Percentiles rank a stretch among this genome's conserved stretches.
Conservation (phyloP, 2,797 vertebrate species). For the Crocidura indochinensis region DNA sequence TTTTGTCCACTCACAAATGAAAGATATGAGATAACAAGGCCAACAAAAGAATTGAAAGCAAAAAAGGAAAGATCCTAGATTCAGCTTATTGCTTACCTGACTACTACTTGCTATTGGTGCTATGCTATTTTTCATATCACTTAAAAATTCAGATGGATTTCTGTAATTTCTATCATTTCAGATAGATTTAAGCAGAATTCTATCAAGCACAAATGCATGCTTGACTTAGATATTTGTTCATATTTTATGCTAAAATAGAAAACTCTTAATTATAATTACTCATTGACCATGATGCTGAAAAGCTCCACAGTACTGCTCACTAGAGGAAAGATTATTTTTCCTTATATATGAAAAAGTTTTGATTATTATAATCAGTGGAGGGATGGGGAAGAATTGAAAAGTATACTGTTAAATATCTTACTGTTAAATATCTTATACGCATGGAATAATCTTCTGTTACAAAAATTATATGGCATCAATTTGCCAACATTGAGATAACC, state of each 20-base stretch:
- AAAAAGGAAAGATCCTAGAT: background rate
- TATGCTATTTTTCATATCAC: background rate
- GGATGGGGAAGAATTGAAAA: background rate
- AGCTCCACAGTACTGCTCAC: background rate
- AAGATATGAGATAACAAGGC: background rate
- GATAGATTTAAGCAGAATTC: background rate
- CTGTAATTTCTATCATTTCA: background rate
- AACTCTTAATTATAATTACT: background rate
- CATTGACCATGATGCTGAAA: background rate
- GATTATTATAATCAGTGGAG: background rate
- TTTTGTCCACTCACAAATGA: too few species aligned
- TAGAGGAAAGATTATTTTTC: background rate
- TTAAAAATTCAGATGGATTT: background rate
- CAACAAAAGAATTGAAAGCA: background rate
- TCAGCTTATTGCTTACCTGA: background rate
- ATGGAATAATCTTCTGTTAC: background rate
- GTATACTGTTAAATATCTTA: background rate
- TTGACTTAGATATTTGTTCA: background rate
- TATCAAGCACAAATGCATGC: background rate
- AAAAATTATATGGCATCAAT: background rate
- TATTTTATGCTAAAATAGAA: background rate
- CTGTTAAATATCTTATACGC: background rate
- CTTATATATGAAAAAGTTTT: background rate
- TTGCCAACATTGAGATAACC: too few species aligned
- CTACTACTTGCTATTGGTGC: background rate